These are phyloP conservation scores for Parauchenoglanis ngamensis DNA, from an alignment of 2,797 vertebrate genomes.

Conservation along the genomic window DNA sequence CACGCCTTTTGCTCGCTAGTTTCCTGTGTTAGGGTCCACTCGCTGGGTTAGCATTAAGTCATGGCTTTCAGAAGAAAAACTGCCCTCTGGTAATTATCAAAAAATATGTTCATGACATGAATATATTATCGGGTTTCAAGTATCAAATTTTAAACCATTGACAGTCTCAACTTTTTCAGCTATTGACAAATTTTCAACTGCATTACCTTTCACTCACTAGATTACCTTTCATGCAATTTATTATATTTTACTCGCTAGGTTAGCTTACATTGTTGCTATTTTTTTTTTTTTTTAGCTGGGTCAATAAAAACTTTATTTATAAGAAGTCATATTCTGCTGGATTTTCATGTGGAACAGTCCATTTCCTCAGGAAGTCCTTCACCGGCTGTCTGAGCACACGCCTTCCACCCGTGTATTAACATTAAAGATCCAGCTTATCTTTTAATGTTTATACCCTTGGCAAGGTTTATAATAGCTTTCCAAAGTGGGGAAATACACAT, in stretches of 20 bases:
- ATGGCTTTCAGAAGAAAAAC: background rate
- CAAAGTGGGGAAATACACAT: conserved; percentile 48
- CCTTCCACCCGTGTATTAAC: conserved; percentile 36
- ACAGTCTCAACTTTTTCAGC: no score
- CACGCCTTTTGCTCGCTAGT: background rate
- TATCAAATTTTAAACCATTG: background rate
- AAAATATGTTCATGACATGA: background rate
- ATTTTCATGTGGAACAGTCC: background rate
- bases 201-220: background rate
- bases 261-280: background rate
- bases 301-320: background rate
- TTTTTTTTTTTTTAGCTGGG: background rate
- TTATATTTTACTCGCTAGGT: no score
- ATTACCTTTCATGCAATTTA: background rate
- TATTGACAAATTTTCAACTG: background rate
- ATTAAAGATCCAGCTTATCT: conserved; percentile 20
- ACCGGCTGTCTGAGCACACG: conserved; percentile 11
- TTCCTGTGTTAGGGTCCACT: background rate
- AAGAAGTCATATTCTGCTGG: background rate
- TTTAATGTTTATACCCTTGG: conserved; percentile 30
- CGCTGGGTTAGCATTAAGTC: background rate
- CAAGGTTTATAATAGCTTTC: conserved; percentile 53
- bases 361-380: conserved; percentile 17
- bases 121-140: background rate
- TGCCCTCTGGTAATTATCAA: background rate